A percentile compares a stretch with the other conserved stretches of the same genome.
Evolutionary conservation across 2,888 invertebrate species (phyloP).

Genomic region (Microctonus hyperodae): DNA sequence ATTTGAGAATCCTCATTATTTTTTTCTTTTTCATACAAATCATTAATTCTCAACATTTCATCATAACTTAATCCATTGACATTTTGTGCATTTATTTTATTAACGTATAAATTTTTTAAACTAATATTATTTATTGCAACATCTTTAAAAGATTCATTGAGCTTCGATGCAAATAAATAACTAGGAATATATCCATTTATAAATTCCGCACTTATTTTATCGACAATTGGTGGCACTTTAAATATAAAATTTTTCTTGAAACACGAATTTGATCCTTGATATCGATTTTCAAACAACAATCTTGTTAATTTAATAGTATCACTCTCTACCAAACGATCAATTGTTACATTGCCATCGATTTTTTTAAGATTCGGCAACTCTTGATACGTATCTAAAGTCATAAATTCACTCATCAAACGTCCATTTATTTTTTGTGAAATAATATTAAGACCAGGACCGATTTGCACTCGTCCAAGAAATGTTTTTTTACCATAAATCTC

Average conservation of each 20-base stretch:
- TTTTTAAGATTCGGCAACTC: conserved; percentile 52
- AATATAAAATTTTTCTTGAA: conserved; percentile 42
- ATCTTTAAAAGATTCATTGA: conserved; percentile 60
- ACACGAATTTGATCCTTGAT: conserved; percentile 33
- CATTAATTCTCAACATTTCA: conserved; percentile 32
- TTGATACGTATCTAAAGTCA: conserved; percentile 66
- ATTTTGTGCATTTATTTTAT: conserved; percentile 38
- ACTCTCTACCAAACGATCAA: conserved; percentile 41
- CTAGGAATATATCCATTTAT: conserved; percentile 41
- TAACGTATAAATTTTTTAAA: conserved; percentile 61
- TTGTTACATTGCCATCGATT: conserved; percentile 45
- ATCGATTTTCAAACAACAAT: conserved; percentile 31
- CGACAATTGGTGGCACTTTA: conserved; percentile 41
- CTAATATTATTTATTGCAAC: conserved; percentile 64
- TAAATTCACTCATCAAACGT: conserved; percentile 62
- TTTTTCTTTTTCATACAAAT: conserved; percentile 30
- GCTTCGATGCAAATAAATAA: conserved; percentile 40
- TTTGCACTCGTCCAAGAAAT: conserved; percentile 61
- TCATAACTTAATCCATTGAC: conserved; percentile 42
- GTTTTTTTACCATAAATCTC: conserved; percentile 64
- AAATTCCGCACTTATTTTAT: conserved; percentile 39
- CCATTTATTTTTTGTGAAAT: conserved; percentile 62
- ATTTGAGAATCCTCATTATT: conserved; percentile 42
- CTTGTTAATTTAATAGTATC: conserved; percentile 38
- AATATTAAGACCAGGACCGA: conserved; percentile 49